phyloP scores from a whole-genome alignment of 2,113 vertebrate species.

The Heterochromis multidens region DNA sequence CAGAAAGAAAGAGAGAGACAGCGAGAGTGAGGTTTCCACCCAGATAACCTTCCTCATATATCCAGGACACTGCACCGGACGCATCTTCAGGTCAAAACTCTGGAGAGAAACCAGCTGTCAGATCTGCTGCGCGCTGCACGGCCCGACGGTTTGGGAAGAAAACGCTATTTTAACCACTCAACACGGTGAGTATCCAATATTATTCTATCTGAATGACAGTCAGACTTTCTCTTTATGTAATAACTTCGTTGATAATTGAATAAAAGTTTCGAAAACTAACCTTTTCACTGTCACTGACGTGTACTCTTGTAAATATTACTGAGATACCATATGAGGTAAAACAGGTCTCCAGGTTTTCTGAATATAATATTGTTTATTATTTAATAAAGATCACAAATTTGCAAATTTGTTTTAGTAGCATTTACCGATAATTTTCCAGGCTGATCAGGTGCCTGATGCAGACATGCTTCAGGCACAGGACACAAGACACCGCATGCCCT shows the following conservation, averaged over 20 bases:
- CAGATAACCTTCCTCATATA: slow-evolving; percentile 1
- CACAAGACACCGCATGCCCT: slow-evolving; percentile 41
- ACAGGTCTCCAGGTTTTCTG: background rate
- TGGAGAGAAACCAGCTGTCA: background rate
- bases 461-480: background rate
- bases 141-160: background rate
- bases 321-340: background rate
- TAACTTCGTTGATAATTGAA: background rate
- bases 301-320: background rate
- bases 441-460: background rate
- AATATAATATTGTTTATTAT: background rate
- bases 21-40: background rate
- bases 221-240: background rate
- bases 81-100: background rate
- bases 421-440: background rate
- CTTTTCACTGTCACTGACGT: background rate
- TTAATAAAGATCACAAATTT: background rate
- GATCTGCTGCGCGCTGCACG: background rate
- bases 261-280: background rate
- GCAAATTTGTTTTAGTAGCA: background rate
- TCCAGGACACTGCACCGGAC: slow-evolving; percentile 4
- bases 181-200: slow-evolving; percentile 18
- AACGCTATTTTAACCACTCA: background rate
- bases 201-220: background rate
- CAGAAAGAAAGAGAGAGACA: background rate